Base-by-base conservation (phyloP, 2,888 invertebrate genomes). In the Conchocele bisecta region DNA sequence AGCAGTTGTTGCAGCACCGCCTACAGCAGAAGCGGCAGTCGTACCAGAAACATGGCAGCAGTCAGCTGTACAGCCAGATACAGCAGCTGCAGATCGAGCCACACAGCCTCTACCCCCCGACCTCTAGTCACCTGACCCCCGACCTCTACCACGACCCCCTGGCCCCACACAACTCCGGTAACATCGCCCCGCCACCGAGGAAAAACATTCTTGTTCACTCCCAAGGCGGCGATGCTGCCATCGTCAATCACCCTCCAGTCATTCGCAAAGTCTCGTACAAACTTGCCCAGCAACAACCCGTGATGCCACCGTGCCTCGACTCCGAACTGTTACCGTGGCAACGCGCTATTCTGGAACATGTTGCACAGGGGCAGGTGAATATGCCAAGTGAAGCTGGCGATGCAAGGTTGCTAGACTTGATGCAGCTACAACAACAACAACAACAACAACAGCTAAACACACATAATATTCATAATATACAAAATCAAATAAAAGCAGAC, bases 251-350 rank as follows among this genome's bases (percentile, higher is more conserved):
- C 44, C 93, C 95, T 64, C 95, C 95, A 88, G 95, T 96, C 93
- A 92, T 96, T 48, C 92, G 96, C 6, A 96, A 97, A 88, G 95
- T 96, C 81, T 96, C 96, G 84, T 97, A 96, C 91, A 96, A 96
- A 92, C 94, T 96, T 83, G 96, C 96, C 33, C 96, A 96, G 88
- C 95, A 96, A 88, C 95, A 95, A 84, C 95, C 95, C 85, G 95
- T 96, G 54, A 91, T 96, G 82, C 95, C 96, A 7, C 95, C 95
- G 7, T 91, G 95, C 73, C 94, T 95, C 17, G 72, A 77, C 29
- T 71, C 68, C 13, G 76, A 77, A 26, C 59, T 72, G 29, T 58
- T 82, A 31, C 79, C 79, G 58, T 79, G 79, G 79, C 79, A 75
- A 68, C 75, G 68, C 29, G 73, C 72, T 6, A 75, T 79, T 51